Conservation (phyloP, 2,797 vertebrate genomes). For the Siniperca scherzeri region DNA sequence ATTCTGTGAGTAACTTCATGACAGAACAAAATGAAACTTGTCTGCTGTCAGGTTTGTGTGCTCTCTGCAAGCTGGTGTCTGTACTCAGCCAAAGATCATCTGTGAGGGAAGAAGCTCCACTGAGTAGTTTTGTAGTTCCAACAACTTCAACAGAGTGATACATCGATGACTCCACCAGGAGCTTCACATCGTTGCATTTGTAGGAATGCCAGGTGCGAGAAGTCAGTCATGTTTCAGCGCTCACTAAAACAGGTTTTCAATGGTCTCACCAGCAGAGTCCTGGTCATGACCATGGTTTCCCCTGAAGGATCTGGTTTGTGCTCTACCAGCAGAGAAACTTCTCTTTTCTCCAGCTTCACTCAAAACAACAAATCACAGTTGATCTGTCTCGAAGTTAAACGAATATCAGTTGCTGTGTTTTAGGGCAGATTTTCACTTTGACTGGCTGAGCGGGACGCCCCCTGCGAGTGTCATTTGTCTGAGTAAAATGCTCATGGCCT, state of each 20-base stretch:
- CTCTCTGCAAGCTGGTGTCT: neutral
- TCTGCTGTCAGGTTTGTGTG: neutral
- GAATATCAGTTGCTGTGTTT: constrained; percentile 24
- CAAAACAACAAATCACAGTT: neutral
- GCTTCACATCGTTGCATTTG: neutral
- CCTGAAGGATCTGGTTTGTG: constrained; percentile 15
- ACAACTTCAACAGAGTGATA: neutral
- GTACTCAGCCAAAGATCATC: neutral
- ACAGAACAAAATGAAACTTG: neutral
- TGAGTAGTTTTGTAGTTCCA: neutral
- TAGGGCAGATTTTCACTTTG: constrained; percentile 6
- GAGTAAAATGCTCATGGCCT: constrained; percentile 43
- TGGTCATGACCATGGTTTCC: neutral
- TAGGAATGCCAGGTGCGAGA: neutral
- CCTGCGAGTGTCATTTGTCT: constrained; percentile 40
- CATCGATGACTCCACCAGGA: neutral
- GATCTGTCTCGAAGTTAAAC: constrained; percentile 7
- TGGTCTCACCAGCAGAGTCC: neutral
- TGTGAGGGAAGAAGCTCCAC: neutral
- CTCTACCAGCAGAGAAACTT: constrained; percentile 10
- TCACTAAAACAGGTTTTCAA: neutral
- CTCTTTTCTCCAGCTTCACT: constrained; percentile 1
- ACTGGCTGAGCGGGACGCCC: constrained; percentile 5
- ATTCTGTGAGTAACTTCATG: neutral
- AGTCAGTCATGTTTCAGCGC: neutral